Conservation (phyloP, 1,140 invertebrate species). For the Leptopilina clavipes region DNA sequence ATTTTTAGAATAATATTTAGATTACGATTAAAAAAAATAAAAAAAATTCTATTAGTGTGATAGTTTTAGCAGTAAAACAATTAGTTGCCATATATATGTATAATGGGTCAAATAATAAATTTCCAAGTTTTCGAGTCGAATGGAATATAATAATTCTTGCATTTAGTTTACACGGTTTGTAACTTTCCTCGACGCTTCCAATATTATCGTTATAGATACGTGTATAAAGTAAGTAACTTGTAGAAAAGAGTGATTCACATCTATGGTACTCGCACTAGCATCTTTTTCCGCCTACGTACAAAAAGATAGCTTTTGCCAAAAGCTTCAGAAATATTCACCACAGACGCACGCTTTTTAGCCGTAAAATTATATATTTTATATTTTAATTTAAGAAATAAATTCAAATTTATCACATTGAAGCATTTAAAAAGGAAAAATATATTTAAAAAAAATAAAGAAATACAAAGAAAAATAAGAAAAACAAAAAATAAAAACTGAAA, state of each 20-base stretch:
- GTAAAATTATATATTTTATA: too few species aligned
- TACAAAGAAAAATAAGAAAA: not conserved
- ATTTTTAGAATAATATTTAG: not conserved
- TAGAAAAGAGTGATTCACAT: constrained; percentile 23
- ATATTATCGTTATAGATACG: not conserved
- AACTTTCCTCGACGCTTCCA: not conserved
- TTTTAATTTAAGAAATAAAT: too few species aligned
- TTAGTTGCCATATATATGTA: too few species aligned
- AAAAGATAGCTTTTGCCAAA: not conserved
- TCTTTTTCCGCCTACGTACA: not conserved
- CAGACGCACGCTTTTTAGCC: not conserved
- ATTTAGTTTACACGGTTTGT: not conserved
- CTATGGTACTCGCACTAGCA: not conserved
- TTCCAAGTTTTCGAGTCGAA: not conserved
- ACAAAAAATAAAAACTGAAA: not conserved
- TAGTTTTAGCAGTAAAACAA: too few species aligned
- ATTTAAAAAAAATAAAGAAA: not conserved
- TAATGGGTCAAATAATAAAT: not conserved
- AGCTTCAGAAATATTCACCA: not conserved
- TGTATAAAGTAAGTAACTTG: not conserved
- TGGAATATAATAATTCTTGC: not conserved
- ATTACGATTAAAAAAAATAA: not conserved
- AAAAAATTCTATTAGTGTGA: too few species aligned
- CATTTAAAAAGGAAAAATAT: too few species aligned
- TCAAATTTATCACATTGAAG: too few species aligned